Evolutionary conservation across 2,113 vertebrate genomes (phyloP).

Genomic region (Apteryx owenii): DNA sequence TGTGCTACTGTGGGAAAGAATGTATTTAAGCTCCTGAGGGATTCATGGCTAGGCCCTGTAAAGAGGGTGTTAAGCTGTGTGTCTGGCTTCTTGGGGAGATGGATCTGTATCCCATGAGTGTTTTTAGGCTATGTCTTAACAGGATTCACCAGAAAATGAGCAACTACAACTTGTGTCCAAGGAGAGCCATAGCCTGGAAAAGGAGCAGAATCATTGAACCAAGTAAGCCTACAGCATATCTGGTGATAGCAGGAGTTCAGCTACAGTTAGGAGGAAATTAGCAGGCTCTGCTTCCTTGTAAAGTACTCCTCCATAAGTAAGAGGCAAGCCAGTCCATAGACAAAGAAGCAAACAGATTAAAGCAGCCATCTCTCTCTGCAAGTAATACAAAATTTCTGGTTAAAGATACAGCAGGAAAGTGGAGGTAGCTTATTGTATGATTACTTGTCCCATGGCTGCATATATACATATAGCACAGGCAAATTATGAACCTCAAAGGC

Average conservation of each 20-base stretch:
- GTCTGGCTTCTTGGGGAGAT: background rate
- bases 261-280: background rate
- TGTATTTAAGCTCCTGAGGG: background rate
- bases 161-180: background rate
- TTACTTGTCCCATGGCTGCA: background rate
- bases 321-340: background rate
- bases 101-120: background rate
- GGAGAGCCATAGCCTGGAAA: background rate
- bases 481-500: background rate
- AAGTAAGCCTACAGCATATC: background rate
- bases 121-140: background rate
- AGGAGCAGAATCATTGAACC: background rate
- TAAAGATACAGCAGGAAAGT: background rate
- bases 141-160: background rate
- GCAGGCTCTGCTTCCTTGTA: background rate
- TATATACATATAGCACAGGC: background rate
- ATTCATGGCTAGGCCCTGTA: background rate
- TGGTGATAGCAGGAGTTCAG: background rate
- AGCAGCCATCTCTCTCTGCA: background rate
- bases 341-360: background rate
- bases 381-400: background rate
- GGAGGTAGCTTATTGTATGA: background rate
- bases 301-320: background rate
- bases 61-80: background rate
- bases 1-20: slow-evolving; percentile 3